Evolutionary conservation across 2,888 invertebrate genomes (phyloP), one percentile per base, ranked within the genome.

Genomic region (Troides helena): DNA sequence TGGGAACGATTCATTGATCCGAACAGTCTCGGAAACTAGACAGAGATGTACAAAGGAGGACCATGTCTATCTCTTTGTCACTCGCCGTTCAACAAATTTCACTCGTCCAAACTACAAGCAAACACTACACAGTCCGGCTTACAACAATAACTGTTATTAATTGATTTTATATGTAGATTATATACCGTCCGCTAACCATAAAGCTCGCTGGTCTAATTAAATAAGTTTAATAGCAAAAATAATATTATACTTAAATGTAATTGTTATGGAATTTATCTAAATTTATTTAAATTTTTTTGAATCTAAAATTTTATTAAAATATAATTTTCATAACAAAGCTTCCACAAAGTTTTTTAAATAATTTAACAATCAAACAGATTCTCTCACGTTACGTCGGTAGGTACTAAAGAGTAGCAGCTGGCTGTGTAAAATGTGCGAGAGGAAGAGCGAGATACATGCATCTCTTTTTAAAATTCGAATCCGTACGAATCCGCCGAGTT

Each of bases 1-100:
- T 82, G 88, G 89, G 88, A 87, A 86, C 87, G 87, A 87, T 91
- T 92, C 92, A 92, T 92, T 92, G 92, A 92, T 92, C 89, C 91
- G 91, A 90, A 90, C 83, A 77, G 80, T 82, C 84, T 92, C 92
- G 92, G 89, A 80, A 77, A 74, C 75, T 71, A 79, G 90, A 92
- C 79, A 85, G 86, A 83, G 90, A 91, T 80, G 74, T 80, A 81
- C 79, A 78, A 78, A 79, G 80, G 80, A 80, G 82, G 78, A 77
- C 74, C 73, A 75, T 75, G 74, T 74, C 75, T 74, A 72, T 53
- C 73, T 72, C 70, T 74, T 68, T 75, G 71, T 76, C 79, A 74
- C 74, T 72, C 85, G 85, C 75, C 78, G 71, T 75, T 77, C 76
- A 68, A 66, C 57, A 70, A 53, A 66, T 62, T 69, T 73, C 1